These are phyloP conservation scores for Chauna torquata DNA, from an alignment of 2,113 vertebrate species.

Conservation along the genomic window DNA sequence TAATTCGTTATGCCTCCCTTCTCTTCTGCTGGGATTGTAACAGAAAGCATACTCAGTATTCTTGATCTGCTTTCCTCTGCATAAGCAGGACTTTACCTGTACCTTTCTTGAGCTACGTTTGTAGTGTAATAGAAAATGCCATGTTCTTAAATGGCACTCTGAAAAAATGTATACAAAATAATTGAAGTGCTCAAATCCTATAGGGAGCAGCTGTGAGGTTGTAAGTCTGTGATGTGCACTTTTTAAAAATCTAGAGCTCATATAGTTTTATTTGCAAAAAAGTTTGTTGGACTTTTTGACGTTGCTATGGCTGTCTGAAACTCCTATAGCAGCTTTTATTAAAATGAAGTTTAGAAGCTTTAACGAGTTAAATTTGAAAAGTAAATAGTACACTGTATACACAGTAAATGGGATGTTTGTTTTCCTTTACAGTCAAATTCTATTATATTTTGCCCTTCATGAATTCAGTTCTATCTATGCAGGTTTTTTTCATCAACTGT, in stretches of 20 bases:
- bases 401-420: background rate
- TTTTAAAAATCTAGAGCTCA: background rate
- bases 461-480: background rate
- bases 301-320: background rate
- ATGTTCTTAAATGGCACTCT: background rate
- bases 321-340: background rate
- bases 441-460: background rate
- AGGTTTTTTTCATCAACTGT: background rate
- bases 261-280: background rate
- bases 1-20: background rate
- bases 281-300: background rate
- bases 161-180: background rate
- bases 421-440: background rate
- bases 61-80: background rate
- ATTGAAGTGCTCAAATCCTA: background rate
- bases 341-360: background rate
- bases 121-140: background rate
- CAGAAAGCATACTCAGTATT: background rate
- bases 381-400: background rate
- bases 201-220: background rate
- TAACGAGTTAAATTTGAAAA: background rate
- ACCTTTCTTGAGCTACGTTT: background rate
- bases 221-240: background rate
- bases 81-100: background rate
- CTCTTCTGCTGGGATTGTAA: background rate